Evolutionary conservation across 2,797 vertebrate species (phyloP).

Genomic region (Esox masquinongy): DNA sequence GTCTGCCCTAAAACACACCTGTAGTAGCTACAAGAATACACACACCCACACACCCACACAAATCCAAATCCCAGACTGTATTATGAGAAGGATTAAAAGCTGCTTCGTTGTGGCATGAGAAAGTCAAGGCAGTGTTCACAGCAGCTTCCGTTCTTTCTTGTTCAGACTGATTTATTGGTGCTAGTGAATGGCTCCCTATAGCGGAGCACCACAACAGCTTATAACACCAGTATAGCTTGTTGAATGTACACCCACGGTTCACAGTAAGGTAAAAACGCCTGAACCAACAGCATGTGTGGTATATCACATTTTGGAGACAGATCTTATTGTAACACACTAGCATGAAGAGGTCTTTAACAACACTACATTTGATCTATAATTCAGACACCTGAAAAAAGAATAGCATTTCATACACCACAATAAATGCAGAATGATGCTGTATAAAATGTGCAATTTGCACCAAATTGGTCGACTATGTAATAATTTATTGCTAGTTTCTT

Average conservation of each 20-base stretch:
- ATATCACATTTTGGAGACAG: background rate
- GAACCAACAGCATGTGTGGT: background rate
- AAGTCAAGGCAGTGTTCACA: slow-evolving; percentile 44
- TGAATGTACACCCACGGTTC: slow-evolving; percentile 36
- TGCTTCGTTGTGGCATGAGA: slow-evolving; percentile 49
- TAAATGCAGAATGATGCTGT: no score
- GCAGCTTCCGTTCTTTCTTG: slow-evolving; percentile 60
- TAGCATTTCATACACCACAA: no score
- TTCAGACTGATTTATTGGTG: slow-evolving; percentile 59
- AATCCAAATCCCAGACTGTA: slow-evolving; percentile 14
- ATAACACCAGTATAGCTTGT: background rate
- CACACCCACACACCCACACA: slow-evolving; percentile 12
- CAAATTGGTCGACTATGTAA: no score
- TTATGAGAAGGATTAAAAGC: slow-evolving; percentile 45
- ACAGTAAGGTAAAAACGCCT: slow-evolving; percentile 17
- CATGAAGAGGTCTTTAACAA: no score
- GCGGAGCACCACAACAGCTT: slow-evolving; percentile 15
- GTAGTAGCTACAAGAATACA: slow-evolving; percentile 14
- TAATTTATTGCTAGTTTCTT: no score
- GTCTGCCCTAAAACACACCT: slow-evolving; percentile 13
- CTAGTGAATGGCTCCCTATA: slow-evolving; percentile 38
- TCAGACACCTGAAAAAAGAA: no score
- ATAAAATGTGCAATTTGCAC: no score
- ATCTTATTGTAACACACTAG: background rate
- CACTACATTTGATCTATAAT: no score